Percentiles rank a stretch among this genome's conserved stretches.
These are phyloP conservation scores for Nansenia antarctica DNA, from an alignment of 2,113 vertebrate species.

Conservation along the genomic window DNA sequence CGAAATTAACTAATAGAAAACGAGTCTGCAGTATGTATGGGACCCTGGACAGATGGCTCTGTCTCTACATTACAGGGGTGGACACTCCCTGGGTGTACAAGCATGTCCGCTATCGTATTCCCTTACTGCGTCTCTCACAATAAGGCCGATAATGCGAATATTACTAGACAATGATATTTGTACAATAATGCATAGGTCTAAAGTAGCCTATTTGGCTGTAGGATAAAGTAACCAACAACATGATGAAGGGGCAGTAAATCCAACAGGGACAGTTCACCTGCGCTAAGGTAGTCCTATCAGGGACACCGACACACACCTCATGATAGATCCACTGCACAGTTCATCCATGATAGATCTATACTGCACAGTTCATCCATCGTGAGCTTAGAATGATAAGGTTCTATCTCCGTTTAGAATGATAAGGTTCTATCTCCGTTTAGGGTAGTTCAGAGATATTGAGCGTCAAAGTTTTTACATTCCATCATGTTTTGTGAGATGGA, in stretches of 20 bases:
- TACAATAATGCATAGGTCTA: neutral
- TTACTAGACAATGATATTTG: too few relatives aligned
- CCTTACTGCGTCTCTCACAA: constrained; percentile 21
- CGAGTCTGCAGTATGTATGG: constrained; percentile 26
- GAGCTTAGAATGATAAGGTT: too few relatives aligned
- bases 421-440: too few relatives aligned
- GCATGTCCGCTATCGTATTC: constrained; percentile 58
- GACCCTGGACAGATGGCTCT: constrained; percentile 51
- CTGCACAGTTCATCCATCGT: neutral
- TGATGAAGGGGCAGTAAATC: neutral
- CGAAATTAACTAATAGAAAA: constrained; percentile 41
- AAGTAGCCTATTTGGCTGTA: neutral
- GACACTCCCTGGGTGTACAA: constrained; percentile 23
- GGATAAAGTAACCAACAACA: neutral
- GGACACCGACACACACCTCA: neutral
- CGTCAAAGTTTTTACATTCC: too few relatives aligned
- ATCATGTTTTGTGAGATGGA: too few relatives aligned
- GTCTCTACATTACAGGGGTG: constrained; percentile 23
- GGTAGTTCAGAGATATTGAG: too few relatives aligned
- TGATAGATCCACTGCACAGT: neutral
- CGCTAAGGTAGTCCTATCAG: neutral
- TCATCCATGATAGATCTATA: neutral
- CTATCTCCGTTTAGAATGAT: too few relatives aligned
- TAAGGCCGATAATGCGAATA: too few relatives aligned
- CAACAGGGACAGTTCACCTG: neutral